phyloP scores from a whole-genome alignment of 2,888 invertebrate species.

The Diadegma fenestrale region DNA sequence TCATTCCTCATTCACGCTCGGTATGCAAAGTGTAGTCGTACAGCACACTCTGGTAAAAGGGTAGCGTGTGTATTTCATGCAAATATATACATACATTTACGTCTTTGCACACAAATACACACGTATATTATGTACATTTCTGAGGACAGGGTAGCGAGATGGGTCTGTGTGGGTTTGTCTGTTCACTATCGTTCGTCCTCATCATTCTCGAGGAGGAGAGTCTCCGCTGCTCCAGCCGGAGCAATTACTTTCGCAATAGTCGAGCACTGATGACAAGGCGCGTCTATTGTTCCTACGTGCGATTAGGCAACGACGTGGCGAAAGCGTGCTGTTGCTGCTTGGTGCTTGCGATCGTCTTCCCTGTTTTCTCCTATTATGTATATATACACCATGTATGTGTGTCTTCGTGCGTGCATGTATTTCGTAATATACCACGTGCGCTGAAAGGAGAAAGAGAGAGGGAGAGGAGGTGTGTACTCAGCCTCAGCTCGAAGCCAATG shows the following conservation, averaged over 20 bases:
- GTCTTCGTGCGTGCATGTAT: neutral
- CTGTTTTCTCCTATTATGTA: neutral
- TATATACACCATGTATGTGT: neutral
- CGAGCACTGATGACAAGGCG: slow-evolving; percentile 79
- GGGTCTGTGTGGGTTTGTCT: slow-evolving; percentile 51
- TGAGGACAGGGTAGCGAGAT: slow-evolving; percentile 49
- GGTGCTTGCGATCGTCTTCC: slow-evolving; percentile 74
- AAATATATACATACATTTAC: neutral
- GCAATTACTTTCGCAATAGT: slow-evolving; percentile 83
- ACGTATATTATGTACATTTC: slow-evolving; percentile 53
- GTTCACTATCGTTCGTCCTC: slow-evolving; percentile 67
- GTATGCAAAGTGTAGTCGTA: slow-evolving; percentile 30
- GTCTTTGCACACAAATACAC: neutral
- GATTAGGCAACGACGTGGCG: slow-evolving; percentile 76
- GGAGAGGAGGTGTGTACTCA: slow-evolving; percentile 47
- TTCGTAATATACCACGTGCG: neutral
- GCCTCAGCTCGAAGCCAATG: slow-evolving; percentile 61
- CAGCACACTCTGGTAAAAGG: slow-evolving; percentile 8
- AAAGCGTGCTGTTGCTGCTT: slow-evolving; percentile 60
- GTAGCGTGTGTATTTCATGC: neutral
- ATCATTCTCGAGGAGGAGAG: slow-evolving; percentile 68
- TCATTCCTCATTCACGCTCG: slow-evolving; percentile 45
- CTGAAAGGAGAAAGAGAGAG: neutral
- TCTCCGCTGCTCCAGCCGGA: slow-evolving; percentile 61
- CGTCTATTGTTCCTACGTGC: slow-evolving; percentile 81